phyloP scores from a whole-genome alignment of 1,140 invertebrate genomes.

The Lycorma delicatula region DNA sequence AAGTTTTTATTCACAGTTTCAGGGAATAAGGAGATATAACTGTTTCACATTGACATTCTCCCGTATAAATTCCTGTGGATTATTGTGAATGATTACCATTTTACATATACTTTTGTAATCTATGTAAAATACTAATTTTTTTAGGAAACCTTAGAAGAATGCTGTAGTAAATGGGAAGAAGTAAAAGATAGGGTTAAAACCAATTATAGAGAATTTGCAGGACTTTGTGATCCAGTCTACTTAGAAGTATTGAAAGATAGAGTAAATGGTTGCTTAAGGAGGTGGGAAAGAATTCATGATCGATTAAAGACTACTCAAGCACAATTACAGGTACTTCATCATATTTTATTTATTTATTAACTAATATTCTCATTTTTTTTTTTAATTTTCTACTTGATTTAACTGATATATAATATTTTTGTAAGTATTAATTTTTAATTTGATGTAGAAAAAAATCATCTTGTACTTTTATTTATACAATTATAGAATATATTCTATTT shows the following conservation, averaged over 20 bases:
- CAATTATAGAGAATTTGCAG: slow-evolving; percentile 52
- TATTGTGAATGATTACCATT: background rate
- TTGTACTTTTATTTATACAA: too few species aligned
- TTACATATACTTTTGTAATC: background rate
- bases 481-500: too few species aligned
- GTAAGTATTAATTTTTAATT: too few species aligned
- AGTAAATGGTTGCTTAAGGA: slow-evolving; percentile 33
- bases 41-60: too few species aligned
- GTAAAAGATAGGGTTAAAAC: slow-evolving; percentile 50
- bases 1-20: too few species aligned
- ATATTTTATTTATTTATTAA: background rate
- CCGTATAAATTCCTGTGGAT: slow-evolving; percentile 4
- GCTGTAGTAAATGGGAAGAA: slow-evolving; percentile 51
- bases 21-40: too few species aligned
- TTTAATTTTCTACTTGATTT: background rate
- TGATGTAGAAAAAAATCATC: too few species aligned
- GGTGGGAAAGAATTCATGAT: slow-evolving; percentile 34
- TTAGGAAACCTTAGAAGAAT: slow-evolving; percentile 52
- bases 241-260: slow-evolving; percentile 51
- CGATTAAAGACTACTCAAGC: slow-evolving; percentile 26
- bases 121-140: slow-evolving; percentile 8
- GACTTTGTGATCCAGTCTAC: slow-evolving; percentile 53
- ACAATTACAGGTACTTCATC: slow-evolving; percentile 25
- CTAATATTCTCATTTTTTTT: background rate
- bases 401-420: too few species aligned